Percentiles rank a stretch among this genome's conserved stretches.
Conservation (phyloP, 1,140 invertebrate genomes). For the Matsumurasca onukii region DNA sequence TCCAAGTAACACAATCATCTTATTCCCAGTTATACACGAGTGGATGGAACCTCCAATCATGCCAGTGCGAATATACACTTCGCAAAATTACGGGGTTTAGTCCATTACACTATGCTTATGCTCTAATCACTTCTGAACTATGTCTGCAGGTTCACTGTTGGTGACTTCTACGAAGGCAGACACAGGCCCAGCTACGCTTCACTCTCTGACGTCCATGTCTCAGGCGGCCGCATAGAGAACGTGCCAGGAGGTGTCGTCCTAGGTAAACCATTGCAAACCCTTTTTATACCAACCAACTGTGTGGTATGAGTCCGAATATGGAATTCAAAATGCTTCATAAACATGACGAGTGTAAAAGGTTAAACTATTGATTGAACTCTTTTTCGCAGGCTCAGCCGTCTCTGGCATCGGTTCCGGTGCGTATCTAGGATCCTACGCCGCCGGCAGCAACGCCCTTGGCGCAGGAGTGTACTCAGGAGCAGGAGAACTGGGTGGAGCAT, state of each 20-base stretch:
- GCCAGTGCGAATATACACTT: too few species aligned
- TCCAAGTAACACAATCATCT: too few species aligned
- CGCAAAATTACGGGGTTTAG: too few species aligned
- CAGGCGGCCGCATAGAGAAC: conserved; percentile 42
- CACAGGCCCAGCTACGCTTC: conserved; percentile 40
- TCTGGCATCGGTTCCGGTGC: conserved; percentile 2
- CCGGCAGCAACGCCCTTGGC: conserved; percentile 8
- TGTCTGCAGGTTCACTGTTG: conserved; percentile 33
- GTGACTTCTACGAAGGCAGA: conserved; percentile 42
- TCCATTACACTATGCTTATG: too few species aligned
- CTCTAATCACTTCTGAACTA: too few species aligned
- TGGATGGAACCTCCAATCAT: too few species aligned
- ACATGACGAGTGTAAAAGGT: neutral
- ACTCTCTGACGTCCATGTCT: conserved; percentile 41
- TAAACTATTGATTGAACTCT: neutral
- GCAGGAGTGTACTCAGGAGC: conserved; percentile 26
- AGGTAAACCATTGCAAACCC: too few species aligned
- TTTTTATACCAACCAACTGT: too few species aligned
- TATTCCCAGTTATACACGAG: too few species aligned
- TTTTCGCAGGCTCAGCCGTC: conserved; percentile 21
- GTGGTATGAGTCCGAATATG: too few species aligned
- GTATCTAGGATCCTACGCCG: neutral
- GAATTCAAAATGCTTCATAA: too few species aligned
- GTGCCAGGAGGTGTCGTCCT: conserved; percentile 40
- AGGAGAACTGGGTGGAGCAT: neutral